Base-by-base conservation (phyloP, 2,888 invertebrate species). In the Augiades crinisus region DNA sequence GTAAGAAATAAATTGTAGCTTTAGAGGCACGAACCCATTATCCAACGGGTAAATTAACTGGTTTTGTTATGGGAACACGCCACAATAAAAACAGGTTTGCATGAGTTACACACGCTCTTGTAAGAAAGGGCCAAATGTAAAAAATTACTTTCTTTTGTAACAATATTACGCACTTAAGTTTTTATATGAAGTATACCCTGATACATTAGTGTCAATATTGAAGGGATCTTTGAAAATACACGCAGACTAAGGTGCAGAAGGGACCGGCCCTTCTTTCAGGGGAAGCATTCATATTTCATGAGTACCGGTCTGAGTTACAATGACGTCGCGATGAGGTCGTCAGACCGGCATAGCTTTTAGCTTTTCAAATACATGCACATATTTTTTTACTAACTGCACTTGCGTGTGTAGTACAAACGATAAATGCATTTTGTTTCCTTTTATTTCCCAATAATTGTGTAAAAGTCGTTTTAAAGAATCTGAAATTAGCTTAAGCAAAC, bases 201-300 rank as follows among this genome's bases (percentile, higher is more conserved):
- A 57, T 53, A 58, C 56, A 53, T 63, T 65, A 60, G 55, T 58
- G 60, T 60, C 57, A 59, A 59, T 60, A 63, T 65, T 50, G 50
- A 50, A 50, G 43, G 41, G 49, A 41, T 43, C 34, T 50, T 50
- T 50, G 34, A 43, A 49, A 22, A 17, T 49, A 41, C 34, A 41
- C 40, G 47, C 22, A 40, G 33, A 40, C 40, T 40, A 24, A 49
- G 40, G 40, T 40, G 47, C 41, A 58, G 64, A 57, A 58, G 60
- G 60, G 59, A 60, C 59, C 56, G 71, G 68, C 64, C 67, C 76
- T 76, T 82, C 85, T 85, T 87, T 83, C 81, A 85, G 77, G 72
- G 66, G 60, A 62, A 68, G 75, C 75, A 74, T 88, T 76, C 79
- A 88, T 88, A 85, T 88, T 88, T 84, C 81, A 88, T 86, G 83